Percentiles rank a stretch among this genome's conserved stretches.
Evolutionary conservation across 1,140 invertebrate species (phyloP).

Genomic region (Kradibia gibbosae): DNA sequence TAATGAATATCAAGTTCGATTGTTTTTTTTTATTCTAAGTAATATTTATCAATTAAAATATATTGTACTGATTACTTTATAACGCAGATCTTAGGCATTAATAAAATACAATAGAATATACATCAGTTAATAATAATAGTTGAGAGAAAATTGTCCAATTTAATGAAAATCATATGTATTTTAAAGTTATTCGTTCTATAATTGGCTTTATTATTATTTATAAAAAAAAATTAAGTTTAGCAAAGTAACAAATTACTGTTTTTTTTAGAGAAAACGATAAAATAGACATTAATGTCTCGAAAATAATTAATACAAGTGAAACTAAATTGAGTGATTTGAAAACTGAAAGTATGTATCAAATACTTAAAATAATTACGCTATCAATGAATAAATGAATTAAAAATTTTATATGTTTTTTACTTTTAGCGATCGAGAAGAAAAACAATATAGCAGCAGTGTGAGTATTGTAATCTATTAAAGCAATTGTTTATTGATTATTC

Average conservation of each 20-base stretch:
- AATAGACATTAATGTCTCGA: constrained; percentile 52
- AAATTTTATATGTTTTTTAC: constrained; percentile 28
- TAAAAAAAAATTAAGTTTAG: not conserved
- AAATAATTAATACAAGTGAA: constrained; percentile 24
- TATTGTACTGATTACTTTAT: no score
- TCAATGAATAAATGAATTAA: not conserved
- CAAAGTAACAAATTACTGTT: constrained; percentile 3
- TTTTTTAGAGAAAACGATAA: constrained; percentile 57
- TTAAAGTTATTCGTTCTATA: no score
- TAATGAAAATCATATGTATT: no score
- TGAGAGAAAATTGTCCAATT: no score
- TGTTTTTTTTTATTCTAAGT: no score
- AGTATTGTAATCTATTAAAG: constrained; percentile 26
- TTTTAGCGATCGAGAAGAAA: constrained; percentile 7
- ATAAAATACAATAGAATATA: no score
- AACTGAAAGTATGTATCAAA: constrained; percentile 37
- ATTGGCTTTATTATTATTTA: no score
- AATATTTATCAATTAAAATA: no score
- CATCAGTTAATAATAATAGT: no score
- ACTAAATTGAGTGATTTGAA: constrained; percentile 21
- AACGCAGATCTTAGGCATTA: no score
- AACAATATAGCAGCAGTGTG: not conserved
- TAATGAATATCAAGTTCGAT: no score
- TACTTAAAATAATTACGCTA: constrained; percentile 36
- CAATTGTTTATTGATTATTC: not conserved